Conservation (phyloP, 1,140 invertebrate species). For the Drosophila sp. region DNA sequence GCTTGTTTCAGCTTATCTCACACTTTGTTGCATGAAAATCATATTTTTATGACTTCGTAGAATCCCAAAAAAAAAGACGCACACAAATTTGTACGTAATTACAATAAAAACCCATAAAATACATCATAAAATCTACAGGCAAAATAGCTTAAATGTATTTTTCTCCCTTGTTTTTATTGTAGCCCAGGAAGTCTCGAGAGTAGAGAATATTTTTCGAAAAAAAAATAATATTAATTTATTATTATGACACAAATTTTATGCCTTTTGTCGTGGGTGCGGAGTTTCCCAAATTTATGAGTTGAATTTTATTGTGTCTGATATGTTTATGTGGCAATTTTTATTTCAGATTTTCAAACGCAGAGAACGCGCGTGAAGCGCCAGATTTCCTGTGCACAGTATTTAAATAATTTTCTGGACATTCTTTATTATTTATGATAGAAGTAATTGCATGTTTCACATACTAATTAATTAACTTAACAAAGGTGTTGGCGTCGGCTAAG, state of each 20-base stretch:
- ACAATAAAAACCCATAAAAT: slow-evolving; percentile 80
- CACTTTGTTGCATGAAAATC: slow-evolving; percentile 34
- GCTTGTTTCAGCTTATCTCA: slow-evolving; percentile 30
- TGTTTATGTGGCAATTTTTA: slow-evolving; percentile 66
- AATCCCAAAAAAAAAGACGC: slow-evolving; percentile 66
- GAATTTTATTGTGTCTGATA: slow-evolving; percentile 75
- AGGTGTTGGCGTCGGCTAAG: slow-evolving; percentile 9
- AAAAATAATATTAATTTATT: slow-evolving; percentile 72
- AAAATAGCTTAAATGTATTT: slow-evolving; percentile 40
- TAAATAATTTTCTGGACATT: slow-evolving; percentile 42
- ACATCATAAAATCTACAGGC: slow-evolving; percentile 62
- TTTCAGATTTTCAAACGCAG: slow-evolving; percentile 1
- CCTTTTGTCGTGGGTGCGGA: slow-evolving; percentile 45
- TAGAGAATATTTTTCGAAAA: slow-evolving; percentile 49
- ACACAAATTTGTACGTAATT: slow-evolving; percentile 78
- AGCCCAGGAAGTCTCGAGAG: slow-evolving; percentile 49
- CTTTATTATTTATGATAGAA: slow-evolving; percentile 45
- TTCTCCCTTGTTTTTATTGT: not conserved
- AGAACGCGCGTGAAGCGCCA: slow-evolving; percentile 64
- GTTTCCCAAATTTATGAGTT: slow-evolving; percentile 69
- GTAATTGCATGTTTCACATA: slow-evolving; percentile 57
- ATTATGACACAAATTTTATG: slow-evolving; percentile 79
- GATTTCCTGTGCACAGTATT: slow-evolving; percentile 66
- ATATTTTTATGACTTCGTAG: slow-evolving; percentile 81
- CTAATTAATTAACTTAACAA: slow-evolving; percentile 31